These are phyloP conservation scores for Clunio marinus DNA, from an alignment of 2,888 invertebrate species.

Conservation along the genomic window DNA sequence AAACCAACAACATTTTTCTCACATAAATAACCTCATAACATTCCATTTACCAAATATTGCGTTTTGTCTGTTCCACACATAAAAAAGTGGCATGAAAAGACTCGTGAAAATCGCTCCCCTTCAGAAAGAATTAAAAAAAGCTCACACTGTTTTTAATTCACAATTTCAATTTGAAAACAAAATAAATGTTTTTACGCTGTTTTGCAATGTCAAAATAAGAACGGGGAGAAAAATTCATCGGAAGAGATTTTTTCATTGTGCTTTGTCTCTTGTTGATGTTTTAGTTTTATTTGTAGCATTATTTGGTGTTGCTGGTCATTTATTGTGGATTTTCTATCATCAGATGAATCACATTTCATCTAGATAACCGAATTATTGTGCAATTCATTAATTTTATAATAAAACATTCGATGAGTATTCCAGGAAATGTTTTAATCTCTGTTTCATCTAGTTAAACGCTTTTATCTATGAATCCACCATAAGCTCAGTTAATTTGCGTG, in stretches of 20 bases:
- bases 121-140: background rate
- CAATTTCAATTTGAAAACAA: conserved; percentile 1
- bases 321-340: no score
- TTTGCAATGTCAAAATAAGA: conserved; percentile 5
- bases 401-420: no score
- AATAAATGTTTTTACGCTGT: background rate
- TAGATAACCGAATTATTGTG: no score
- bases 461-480: background rate
- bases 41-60: background rate
- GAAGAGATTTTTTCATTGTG: no score
- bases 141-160: background rate
- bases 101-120: background rate
- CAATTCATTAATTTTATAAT: no score
- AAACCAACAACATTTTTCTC: no score
- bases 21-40: conserved; percentile 2
- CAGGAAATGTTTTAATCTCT: no score
- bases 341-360: no score
- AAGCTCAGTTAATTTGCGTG: conserved; percentile 6
- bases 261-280: no score
- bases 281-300: no score
- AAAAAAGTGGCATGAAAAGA: background rate
- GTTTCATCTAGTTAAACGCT: background rate
- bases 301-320: no score
- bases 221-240: background rate
- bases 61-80: background rate